Conservation (phyloP, 2,888 invertebrate species). For the Tachina grossa region DNA sequence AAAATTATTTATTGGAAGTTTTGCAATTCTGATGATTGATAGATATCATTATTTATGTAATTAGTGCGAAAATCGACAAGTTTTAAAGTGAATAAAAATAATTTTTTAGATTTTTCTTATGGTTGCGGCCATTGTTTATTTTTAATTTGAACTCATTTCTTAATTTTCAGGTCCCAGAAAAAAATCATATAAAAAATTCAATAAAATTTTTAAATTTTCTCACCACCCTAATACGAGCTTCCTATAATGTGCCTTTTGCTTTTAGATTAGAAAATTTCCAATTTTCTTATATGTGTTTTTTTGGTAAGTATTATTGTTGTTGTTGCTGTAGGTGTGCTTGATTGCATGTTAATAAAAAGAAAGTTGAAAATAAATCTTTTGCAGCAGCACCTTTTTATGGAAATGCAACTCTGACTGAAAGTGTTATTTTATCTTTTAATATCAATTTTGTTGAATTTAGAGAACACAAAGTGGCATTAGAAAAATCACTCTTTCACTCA, state of each 20-base stretch:
- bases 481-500: not conserved
- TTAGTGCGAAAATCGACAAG: no score
- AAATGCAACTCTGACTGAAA: not conserved
- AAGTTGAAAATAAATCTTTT: slow-evolving; percentile 34
- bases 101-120: no score
- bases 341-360: slow-evolving; percentile 43
- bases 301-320: slow-evolving; percentile 7
- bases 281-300: slow-evolving; percentile 2
- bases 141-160: no score
- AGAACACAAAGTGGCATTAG: not conserved
- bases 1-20: no score
- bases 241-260: slow-evolving; percentile 30
- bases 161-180: not conserved
- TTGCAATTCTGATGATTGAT: no score
- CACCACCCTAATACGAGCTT: not conserved
- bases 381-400: slow-evolving; percentile 13
- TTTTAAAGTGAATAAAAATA: no score
- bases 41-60: no score
- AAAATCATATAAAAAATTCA: not conserved
- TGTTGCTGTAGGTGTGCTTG: slow-evolving; percentile 50
- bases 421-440: not conserved
- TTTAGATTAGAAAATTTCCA: not conserved
- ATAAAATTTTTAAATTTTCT: not conserved
- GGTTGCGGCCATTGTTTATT: no score
- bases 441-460: not conserved